Evolutionary conservation across 2,113 vertebrate genomes (phyloP).

Genomic region (Riparia riparia): DNA sequence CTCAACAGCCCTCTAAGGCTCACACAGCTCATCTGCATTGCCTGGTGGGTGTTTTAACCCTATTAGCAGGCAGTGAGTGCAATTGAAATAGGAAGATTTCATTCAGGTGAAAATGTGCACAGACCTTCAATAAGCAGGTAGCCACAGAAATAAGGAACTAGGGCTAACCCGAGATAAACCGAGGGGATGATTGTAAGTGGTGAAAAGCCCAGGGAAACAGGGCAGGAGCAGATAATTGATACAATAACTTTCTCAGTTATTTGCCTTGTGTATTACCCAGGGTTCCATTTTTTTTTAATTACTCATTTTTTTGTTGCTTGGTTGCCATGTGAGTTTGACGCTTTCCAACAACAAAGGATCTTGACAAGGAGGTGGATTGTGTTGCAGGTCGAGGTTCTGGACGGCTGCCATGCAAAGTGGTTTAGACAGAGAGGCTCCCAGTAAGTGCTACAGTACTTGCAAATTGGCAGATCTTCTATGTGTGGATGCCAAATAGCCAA

Average conservation of each 20-base stretch:
- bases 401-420: not conserved
- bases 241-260: not conserved
- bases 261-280: not conserved
- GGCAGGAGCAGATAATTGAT: not conserved
- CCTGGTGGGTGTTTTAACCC: not conserved
- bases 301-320: not conserved
- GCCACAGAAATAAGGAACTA: not conserved
- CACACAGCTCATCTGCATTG: not conserved
- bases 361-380: slow-evolving; percentile 2
- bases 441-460: slow-evolving; percentile 6
- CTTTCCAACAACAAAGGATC: not conserved
- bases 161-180: not conserved
- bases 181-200: not conserved
- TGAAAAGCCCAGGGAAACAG: not conserved
- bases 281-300: not conserved
- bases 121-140: not conserved
- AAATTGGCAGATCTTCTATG: not conserved
- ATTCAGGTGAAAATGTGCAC: not conserved
- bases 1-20: not conserved
- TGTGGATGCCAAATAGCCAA: not conserved
- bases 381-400: not conserved
- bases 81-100: not conserved
- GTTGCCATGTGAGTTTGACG: not conserved
- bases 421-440: slow-evolving; percentile 20
- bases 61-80: not conserved